Evolutionary conservation across 2,888 invertebrate species (phyloP), one percentile per base, ranked within the genome.

Genomic region (Camptogramma bilineatum): DNA sequence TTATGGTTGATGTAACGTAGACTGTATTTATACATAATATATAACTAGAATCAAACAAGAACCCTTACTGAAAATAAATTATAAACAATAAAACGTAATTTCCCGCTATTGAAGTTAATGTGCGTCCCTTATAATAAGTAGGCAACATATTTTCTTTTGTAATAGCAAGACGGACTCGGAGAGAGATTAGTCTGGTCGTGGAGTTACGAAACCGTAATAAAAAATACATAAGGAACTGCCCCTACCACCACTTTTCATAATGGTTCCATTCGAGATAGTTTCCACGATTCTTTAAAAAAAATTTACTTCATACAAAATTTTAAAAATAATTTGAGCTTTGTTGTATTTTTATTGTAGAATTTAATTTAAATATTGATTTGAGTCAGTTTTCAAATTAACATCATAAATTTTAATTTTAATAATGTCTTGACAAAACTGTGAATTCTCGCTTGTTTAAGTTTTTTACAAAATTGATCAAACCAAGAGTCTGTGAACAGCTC

Each of bases 141-240:
- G 46, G 62, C 56, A 56, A 65, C 65, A 65, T 65, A 65, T 65
- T 65, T 61, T 51, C 61, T 65, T 65, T 53, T 61, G 52, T 65
- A 50, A 55, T 52, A 57, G 48, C 60, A 60, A 55, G 52, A 64
- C 47, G 56, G 61, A 52, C 64, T 61, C 59, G 13, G 51, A 46
- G 60, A 61, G 61, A 75, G 69, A 79, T 77, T 83, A 82, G 78
- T 83, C 78, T 75, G 66, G 69, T 78, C 77, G 74, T 73, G 76
- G 78, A 80, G 78, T 80, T 79, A 80, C 73, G 81, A 80, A 77
- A 79, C 75, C 79, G 76, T 84, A 81, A 83, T 85, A 85, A 85
- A 87, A 85, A 84, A 85, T 80, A 86, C 82, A 85, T 84, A 84
- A 80, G 81, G 69, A 77, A 82, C 78, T 78, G 76, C 80, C 47